A percentile compares a stretch with the other conserved stretches of the same genome.
Evolutionary conservation across 1,140 invertebrate genomes (phyloP).

Genomic region (Calosoma granatense): DNA sequence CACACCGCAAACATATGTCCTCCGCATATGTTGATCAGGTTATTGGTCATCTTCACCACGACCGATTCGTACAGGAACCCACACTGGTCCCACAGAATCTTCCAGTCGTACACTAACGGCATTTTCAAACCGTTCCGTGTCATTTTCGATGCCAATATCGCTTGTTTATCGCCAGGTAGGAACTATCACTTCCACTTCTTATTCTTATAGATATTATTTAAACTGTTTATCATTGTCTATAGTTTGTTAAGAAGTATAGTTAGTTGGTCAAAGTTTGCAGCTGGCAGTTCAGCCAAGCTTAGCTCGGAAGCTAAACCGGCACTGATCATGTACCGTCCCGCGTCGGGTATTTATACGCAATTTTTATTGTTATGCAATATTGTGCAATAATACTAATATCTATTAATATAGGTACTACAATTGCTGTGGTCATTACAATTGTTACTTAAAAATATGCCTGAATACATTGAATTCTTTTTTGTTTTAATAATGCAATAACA

Average conservation of each 20-base stretch:
- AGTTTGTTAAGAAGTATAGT: background rate
- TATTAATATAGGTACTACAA: no score
- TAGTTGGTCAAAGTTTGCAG: background rate
- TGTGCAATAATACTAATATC: no score
- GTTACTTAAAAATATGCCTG: no score
- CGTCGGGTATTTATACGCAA: background rate
- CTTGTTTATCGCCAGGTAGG: no score
- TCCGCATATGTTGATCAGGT: background rate
- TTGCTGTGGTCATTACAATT: no score
- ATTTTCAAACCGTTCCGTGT: background rate
- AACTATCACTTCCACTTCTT: no score
- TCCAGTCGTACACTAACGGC: background rate
- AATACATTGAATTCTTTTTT: no score
- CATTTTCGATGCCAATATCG: background rate
- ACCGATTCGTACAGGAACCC: background rate
- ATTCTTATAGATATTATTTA: no score
- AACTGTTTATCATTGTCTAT: no score
- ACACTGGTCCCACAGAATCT: background rate
- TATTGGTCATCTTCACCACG: background rate
- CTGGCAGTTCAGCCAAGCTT: background rate
- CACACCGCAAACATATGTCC: background rate
- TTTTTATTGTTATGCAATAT: no score
- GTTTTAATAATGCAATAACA: no score
- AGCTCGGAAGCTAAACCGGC: background rate
- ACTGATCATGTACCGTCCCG: background rate